Percentiles rank a stretch among this genome's conserved stretches.
Conservation (phyloP, 2,113 vertebrate genomes). For the Tachycineta bicolor region DNA sequence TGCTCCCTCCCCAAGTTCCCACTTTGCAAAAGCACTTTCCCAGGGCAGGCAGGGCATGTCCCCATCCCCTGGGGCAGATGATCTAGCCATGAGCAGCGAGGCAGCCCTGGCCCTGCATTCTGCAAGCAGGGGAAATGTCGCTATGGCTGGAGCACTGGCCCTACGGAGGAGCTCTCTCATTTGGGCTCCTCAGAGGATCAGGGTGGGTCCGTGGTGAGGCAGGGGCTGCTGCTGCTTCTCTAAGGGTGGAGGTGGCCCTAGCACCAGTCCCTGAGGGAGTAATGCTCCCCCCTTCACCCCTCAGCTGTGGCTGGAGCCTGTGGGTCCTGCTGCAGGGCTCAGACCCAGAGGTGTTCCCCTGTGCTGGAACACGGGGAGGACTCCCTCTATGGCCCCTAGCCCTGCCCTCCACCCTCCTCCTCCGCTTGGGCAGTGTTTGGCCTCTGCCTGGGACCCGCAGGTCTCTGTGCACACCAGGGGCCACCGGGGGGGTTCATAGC, state of each 20-base stretch:
- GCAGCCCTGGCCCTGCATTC: background rate
- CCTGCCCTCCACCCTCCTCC: background rate
- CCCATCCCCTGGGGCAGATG: background rate
- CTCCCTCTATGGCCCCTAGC: background rate
- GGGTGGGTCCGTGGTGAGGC: background rate
- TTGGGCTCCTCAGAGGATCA: background rate
- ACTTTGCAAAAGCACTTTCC: background rate
- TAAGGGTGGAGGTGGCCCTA: fast-evolving
- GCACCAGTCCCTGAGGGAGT: too few species aligned
- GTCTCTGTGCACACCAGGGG: fast-evolving
- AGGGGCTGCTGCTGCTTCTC: background rate
- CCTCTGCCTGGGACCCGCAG: background rate
- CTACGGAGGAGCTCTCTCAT: background rate
- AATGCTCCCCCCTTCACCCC: background rate
- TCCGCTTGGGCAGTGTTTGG: background rate
- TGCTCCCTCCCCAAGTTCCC: background rate
- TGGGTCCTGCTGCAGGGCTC: background rate
- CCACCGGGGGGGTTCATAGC: fast-evolving
- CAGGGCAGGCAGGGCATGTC: background rate
- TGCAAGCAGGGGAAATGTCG: fast-evolving
- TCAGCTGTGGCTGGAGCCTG: background rate
- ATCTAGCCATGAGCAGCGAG: background rate
- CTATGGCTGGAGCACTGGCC: background rate
- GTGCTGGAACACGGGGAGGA: fast-evolving
- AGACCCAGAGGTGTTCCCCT: background rate